Base-by-base conservation (phyloP, 1,140 invertebrate genomes). In the Mesaphorura yosii region DNA sequence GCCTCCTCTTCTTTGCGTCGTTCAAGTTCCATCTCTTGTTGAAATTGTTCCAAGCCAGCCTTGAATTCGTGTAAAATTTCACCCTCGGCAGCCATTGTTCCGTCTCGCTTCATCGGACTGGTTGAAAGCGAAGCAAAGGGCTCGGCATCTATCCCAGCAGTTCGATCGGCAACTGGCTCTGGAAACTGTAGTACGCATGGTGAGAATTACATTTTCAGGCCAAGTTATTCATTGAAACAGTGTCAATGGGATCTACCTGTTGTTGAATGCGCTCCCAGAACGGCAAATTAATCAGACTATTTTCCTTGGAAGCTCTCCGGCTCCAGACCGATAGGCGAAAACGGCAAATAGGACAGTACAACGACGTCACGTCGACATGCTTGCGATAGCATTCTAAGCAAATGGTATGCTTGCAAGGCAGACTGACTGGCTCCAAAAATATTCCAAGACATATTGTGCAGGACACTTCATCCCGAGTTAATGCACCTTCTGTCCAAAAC, bases 381-480 rank as follows among this genome's bases (percentile, higher is more conserved):
- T 48, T 51, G 5, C 20, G 14, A 20, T 27, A 57, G 40, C 60
- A 62, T n/a, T 2, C 25, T 5, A 51, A 20, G 28, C 60, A 62
- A 3, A 59, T 23, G 1, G 20, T 47, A 22, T 62, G 60, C 10
- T 31, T 48, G 50, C 60, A 62, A 1, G 60, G 60, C 3, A 57
- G 27, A 22, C 51, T 62, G 2, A 60, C 58, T 6, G 56, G 60
- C 22, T 59, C 48, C 3, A 48, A 48, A 15, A 59, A 51, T 14
- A 59, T 38, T 12, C 37, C 45, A 31, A 47, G 55, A 56, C 60
- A 62, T 1, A 59, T 54, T n/a, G 54, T 42, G 20, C 60, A 62
- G 1, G n/a, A 42, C 2, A 62, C 54, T 29, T 62, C 60, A 38
- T 58, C 46, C 23, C 20, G 20, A 6, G 29, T 60, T 25, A 57